Conservation (phyloP, 2,888 invertebrate genomes). For the Chymomyza procnemis region DNA sequence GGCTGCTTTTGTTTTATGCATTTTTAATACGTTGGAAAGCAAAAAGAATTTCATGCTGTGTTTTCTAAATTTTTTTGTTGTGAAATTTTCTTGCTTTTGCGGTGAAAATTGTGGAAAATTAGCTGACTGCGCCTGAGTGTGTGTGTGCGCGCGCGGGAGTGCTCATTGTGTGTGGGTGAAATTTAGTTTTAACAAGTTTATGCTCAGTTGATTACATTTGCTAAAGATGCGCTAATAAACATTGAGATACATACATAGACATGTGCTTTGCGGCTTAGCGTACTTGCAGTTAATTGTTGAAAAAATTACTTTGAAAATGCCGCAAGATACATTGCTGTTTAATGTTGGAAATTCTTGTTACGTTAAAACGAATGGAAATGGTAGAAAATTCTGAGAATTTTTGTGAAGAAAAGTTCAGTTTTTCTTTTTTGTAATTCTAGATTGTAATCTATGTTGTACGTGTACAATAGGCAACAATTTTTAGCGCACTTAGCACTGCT, state of each 20-base stretch:
- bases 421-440: too few relatives aligned
- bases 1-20: slow-evolving; percentile 38
- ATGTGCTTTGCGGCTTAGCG: slow-evolving; percentile 29
- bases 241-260: background rate
- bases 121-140: slow-evolving; percentile 31
- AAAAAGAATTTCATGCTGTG: slow-evolving; percentile 33
- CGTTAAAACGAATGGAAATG: too few relatives aligned
- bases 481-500: too few relatives aligned
- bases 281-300: background rate
- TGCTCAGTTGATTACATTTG: slow-evolving; percentile 42
- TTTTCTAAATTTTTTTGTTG: background rate
- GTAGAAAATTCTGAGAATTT: too few relatives aligned
- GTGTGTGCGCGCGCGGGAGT: slow-evolving; percentile 4
- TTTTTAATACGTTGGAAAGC: slow-evolving; percentile 43
- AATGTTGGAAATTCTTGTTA: too few relatives aligned
- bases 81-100: slow-evolving; percentile 26
- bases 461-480: too few relatives aligned
- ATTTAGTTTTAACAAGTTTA: slow-evolving; percentile 54
- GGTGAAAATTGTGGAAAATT: slow-evolving; percentile 65
- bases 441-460: too few relatives aligned
- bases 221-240: slow-evolving; percentile 1
- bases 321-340: too few relatives aligned
- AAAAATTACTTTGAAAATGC: too few relatives aligned
- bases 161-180: background rate
- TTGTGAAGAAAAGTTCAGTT: too few relatives aligned